phyloP scores from a whole-genome alignment of 2,888 invertebrate genomes.

The Criorhina ranunculi region DNA sequence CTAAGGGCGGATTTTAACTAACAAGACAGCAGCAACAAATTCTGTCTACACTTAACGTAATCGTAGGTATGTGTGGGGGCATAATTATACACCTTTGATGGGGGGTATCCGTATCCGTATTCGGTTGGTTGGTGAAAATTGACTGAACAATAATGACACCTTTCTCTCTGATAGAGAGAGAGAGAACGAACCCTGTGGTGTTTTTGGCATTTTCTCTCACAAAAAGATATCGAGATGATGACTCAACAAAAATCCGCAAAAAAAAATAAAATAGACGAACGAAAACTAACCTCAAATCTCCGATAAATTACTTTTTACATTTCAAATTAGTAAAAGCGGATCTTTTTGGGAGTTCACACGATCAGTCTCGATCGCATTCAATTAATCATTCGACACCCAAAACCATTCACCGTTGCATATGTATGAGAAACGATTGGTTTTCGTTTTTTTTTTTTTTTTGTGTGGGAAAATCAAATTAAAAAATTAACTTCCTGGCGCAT shows the following conservation, averaged over 20 bases:
- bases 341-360: constrained; percentile 69
- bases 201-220: too few species aligned
- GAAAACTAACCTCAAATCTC: constrained; percentile 39
- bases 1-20: constrained; percentile 20
- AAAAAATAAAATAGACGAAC: too few species aligned
- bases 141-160: too few species aligned
- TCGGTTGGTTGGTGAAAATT: too few species aligned
- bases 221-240: too few species aligned
- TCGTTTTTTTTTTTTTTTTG: constrained; percentile 19
- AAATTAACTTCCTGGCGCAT: constrained; percentile 63
- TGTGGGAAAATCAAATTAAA: constrained; percentile 26
- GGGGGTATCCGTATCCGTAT: not conserved
- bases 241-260: constrained; percentile 35
- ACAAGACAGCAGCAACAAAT: constrained; percentile 37
- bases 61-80: constrained; percentile 67
- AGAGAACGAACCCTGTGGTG: too few species aligned
- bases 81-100: constrained; percentile 65
- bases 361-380: constrained; percentile 53
- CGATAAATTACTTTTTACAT: constrained; percentile 66
- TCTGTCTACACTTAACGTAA: constrained; percentile 45
- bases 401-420: constrained; percentile 19
- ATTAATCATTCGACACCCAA: constrained; percentile 62
- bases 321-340: constrained; percentile 35
- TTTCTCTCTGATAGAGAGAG: too few species aligned
- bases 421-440: constrained; percentile 7